Conservation (phyloP, 2,113 vertebrate species). For the Eretmochelys imbricata region DNA sequence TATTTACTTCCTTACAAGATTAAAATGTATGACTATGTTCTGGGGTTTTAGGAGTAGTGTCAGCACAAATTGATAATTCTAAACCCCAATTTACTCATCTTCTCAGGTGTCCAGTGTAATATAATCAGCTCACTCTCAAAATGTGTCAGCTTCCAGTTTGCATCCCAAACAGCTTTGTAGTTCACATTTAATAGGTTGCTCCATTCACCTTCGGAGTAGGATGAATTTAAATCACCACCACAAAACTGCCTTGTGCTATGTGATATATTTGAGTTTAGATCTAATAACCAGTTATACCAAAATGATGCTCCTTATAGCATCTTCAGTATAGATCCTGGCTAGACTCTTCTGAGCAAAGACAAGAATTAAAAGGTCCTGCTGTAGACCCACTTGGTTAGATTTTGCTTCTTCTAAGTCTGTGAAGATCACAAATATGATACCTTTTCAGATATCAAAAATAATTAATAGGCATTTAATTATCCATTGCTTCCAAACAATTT, state of each 20-base stretch:
- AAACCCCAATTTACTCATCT: neutral
- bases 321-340: neutral
- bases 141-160: neutral
- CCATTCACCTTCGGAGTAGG: neutral
- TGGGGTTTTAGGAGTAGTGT: neutral
- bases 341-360: neutral
- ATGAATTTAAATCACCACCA: conserved; percentile 21
- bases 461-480: neutral
- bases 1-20: neutral
- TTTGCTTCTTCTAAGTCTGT: neutral
- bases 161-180: neutral
- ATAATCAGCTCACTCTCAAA: neutral
- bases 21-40: neutral
- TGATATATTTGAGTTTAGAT: neutral
- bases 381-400: neutral
- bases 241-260: neutral
- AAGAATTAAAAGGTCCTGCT: neutral
- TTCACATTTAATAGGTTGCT: neutral
- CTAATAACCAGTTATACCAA: neutral
- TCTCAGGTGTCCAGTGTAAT: neutral
- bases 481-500: too few relatives aligned
- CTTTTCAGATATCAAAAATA: neutral
- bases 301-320: neutral
- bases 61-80: conserved; percentile 1
- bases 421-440: neutral